Percentiles rank a stretch among this genome's conserved stretches.
Conservation (phyloP, 2,888 invertebrate species). For the Timema cristinae region DNA sequence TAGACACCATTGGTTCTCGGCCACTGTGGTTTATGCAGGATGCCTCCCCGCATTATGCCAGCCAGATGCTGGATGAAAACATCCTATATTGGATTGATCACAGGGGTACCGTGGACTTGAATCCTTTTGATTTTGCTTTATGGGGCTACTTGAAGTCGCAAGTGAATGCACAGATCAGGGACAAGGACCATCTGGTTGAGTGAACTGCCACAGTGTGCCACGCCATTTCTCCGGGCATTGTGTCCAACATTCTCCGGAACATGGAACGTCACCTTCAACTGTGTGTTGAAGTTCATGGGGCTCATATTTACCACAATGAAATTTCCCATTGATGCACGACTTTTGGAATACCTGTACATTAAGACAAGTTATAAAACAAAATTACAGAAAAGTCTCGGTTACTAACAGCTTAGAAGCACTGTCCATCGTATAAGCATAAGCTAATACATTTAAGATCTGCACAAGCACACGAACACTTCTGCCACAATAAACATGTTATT, state of each 20-base stretch:
- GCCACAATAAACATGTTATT: too few species aligned
- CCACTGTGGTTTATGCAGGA: neutral
- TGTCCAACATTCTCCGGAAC: neutral
- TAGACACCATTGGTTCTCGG: too few species aligned
- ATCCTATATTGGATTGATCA: neutral
- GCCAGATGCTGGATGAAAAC: neutral
- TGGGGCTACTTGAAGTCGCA: conserved; percentile 9
- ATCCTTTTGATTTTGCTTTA: conserved; percentile 7
- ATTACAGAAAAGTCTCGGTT: too few species aligned
- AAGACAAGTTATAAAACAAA: too few species aligned
- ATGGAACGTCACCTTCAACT: neutral
- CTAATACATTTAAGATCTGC: too few species aligned
- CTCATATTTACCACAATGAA: neutral
- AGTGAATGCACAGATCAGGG: neutral
- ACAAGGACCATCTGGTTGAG: neutral
- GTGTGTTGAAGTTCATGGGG: neutral
- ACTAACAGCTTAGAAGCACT: too few species aligned
- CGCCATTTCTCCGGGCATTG: neutral
- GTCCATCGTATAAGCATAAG: too few species aligned
- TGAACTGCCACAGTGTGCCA: neutral
- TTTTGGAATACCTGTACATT: neutral
- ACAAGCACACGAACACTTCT: too few species aligned
- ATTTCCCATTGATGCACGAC: neutral
- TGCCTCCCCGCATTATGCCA: neutral
- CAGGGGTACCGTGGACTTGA: neutral